Evolutionary conservation across 2,888 invertebrate genomes (phyloP), one percentile per base, ranked within the genome.

Genomic region (Chaitophorus viminalis): DNA sequence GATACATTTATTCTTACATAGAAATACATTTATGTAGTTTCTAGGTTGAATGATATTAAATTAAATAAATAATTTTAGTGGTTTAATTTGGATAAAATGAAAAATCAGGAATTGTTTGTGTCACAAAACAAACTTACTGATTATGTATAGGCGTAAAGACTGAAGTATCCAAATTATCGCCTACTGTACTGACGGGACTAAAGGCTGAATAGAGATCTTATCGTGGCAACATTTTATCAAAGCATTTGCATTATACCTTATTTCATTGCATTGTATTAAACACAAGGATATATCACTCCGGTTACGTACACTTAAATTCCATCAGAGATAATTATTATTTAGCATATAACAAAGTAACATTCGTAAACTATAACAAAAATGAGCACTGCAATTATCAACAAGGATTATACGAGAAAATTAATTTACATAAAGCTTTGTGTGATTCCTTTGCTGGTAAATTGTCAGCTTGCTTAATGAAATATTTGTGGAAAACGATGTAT

Each of bases 311-410:
- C 14, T 29, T 39, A 36, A 36, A 75, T 31, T 65, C 60, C 8
- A 17, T 25, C 39, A 65, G n/a, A 83, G 74, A 83, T 75, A 83
- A 83, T 39, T 75, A 75, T 83, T n/a, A n/a, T n/a, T n/a, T n/a
- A n/a, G n/a, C n/a, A n/a, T n/a, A 29, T 75, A 79, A 60, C 83
- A 65, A 74, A 83, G 60, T 83, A 39, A 60, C 60, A 75, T 75
- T 75, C 75, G 36, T 75, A 54, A 72, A 82, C 82, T 72, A 52
- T 33, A 25, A 75, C 60, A 31, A 60, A 83, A 75, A 75, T 52
- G 25, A 52, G 31, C 33, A n/a, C 70, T 39, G 36, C 25, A 83
- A 60, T 74, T 75, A 75, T 83, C 54, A 60, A 60, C 74, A 17
- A 60, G n/a, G 36, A 54, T 82, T 74, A 29, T 54, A 29, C 11